Evolutionary conservation across 2,797 vertebrate species (phyloP).

Genomic region (Cynodonichthys magdalenae): DNA sequence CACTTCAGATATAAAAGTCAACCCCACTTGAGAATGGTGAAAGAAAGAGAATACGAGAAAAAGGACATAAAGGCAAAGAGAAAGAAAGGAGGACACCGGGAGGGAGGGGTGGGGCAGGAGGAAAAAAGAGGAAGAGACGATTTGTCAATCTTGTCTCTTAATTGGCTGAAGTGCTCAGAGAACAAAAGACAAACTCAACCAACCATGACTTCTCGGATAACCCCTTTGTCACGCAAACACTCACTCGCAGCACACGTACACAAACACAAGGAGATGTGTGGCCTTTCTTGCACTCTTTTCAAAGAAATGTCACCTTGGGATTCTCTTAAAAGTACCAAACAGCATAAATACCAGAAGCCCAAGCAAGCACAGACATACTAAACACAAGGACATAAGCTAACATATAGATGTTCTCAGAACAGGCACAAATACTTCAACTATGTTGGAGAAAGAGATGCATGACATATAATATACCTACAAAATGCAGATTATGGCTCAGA

Average conservation of each 20-base stretch:
- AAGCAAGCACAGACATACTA: background rate
- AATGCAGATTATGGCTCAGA: background rate
- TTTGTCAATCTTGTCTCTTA: slow-evolving; percentile 79
- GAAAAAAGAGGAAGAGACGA: slow-evolving; percentile 54
- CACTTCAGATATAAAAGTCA: slow-evolving; percentile 62
- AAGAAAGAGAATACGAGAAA: slow-evolving; percentile 22
- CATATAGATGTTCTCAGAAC: slow-evolving; percentile 40
- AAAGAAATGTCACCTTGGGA: slow-evolving; percentile 77
- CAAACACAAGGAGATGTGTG: slow-evolving; percentile 1
- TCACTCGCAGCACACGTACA: slow-evolving; percentile 14
- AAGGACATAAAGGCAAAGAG: slow-evolving; percentile 35
- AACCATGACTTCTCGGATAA: slow-evolving; percentile 73
- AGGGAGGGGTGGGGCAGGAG: slow-evolving; percentile 25
- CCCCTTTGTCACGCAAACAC: slow-evolving; percentile 39
- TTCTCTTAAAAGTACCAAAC: slow-evolving; percentile 58
- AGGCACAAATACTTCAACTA: slow-evolving; percentile 56
- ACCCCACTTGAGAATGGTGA: slow-evolving; percentile 37
- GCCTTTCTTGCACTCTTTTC: slow-evolving; percentile 54
- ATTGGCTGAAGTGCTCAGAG: slow-evolving; percentile 72
- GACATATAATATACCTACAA: background rate
- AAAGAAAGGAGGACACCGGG: slow-evolving; percentile 35
- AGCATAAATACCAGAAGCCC: slow-evolving; percentile 53
- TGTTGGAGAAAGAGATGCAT: slow-evolving; percentile 23
- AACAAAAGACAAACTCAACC: slow-evolving; percentile 74
- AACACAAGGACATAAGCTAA: slow-evolving; percentile 4